Percentiles rank a stretch among this genome's conserved stretches.
These are phyloP conservation scores for Gymnothorax javanicus DNA, from an alignment of 2,797 vertebrate genomes.

Conservation along the genomic window DNA sequence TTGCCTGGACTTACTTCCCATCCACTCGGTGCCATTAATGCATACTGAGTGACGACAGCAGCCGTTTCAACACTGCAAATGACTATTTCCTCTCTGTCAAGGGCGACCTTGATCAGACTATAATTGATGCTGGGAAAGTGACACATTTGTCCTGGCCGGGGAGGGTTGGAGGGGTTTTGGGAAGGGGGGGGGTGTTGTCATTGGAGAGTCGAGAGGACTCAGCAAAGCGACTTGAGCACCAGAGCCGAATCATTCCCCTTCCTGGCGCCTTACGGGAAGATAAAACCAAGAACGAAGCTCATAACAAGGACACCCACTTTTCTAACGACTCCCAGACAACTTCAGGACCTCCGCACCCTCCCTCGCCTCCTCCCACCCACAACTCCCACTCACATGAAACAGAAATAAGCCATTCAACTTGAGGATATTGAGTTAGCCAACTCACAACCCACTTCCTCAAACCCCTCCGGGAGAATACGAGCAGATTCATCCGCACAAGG, in stretches of 20 bases:
- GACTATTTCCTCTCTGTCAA: conserved; percentile 35
- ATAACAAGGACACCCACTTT: conserved; percentile 32
- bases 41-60: neutral
- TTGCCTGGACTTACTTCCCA: neutral
- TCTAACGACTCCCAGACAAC: conserved; percentile 10
- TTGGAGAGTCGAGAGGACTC: conserved; percentile 35
- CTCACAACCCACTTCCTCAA: neutral
- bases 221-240: conserved; percentile 51
- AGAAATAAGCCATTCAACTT: neutral
- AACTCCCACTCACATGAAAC: neutral
- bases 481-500: neutral
- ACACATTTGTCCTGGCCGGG: conserved; percentile 38
- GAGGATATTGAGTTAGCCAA: neutral
- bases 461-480: neutral
- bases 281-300: conserved; percentile 31
- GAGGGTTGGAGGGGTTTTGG: too few species aligned
- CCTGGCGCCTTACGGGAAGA: conserved; percentile 47
- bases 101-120: conserved; percentile 48
- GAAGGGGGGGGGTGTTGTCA: conserved; percentile 32
- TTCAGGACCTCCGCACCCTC: neutral
- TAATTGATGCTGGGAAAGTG: conserved; percentile 41
- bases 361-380: neutral
- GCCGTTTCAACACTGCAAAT: neutral
- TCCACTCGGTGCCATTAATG: neutral
- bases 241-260: conserved; percentile 40